phyloP scores from a whole-genome alignment of 2,888 invertebrate genomes.

The Tinea pellionella region DNA sequence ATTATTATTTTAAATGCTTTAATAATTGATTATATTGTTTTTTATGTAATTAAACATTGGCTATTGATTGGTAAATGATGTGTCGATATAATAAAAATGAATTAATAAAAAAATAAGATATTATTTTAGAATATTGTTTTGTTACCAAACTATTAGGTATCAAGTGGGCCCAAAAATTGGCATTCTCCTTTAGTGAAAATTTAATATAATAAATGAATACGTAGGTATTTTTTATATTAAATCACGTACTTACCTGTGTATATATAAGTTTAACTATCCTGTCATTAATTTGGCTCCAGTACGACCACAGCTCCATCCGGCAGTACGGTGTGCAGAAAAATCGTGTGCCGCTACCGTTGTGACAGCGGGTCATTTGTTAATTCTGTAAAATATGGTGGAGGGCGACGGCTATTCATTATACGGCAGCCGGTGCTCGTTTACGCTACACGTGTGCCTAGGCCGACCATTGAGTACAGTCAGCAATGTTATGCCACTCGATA shows the following conservation, averaged over 20 bases:
- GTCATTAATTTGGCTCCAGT: conserved; percentile 10
- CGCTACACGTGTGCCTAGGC: conserved; percentile 50
- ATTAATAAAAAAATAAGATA: too few relatives aligned
- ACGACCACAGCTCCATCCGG: conserved; percentile 61
- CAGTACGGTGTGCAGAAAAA: conserved; percentile 65
- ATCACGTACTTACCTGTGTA: not conserved
- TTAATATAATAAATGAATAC: too few relatives aligned
- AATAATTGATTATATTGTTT: too few relatives aligned
- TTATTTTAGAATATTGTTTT: too few relatives aligned
- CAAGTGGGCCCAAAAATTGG: too few relatives aligned
- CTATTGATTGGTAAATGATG: too few relatives aligned
- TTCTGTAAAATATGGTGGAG: conserved; percentile 64
- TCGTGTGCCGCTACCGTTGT: conserved; percentile 52
- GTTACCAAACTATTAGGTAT: too few relatives aligned
- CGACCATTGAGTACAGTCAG: conserved; percentile 30
- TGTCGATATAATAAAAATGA: too few relatives aligned
- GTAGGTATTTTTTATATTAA: not conserved
- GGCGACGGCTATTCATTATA: conserved; percentile 66
- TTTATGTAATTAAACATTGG: too few relatives aligned
- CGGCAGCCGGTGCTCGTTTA: conserved; percentile 53
- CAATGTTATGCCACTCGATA: conserved; percentile 24
- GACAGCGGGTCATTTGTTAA: conserved; percentile 67
- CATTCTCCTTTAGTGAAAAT: too few relatives aligned
- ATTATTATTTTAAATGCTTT: too few relatives aligned
- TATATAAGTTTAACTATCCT: conserved; percentile 4